Evolutionary conservation across 2,888 invertebrate species (phyloP).

Genomic region (Pharmacophagus antenor): DNA sequence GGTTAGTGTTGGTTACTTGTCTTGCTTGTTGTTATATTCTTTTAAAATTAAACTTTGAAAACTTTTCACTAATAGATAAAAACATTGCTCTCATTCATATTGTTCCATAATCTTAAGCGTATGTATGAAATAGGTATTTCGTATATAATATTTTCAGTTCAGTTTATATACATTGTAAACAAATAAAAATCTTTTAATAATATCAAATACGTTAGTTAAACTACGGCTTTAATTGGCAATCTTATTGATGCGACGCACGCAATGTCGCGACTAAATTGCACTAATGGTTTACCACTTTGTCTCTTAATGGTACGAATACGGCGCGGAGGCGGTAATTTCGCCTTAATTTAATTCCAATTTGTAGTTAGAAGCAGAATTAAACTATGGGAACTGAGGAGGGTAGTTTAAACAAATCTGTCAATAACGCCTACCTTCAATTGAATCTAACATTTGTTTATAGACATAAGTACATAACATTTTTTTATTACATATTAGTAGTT

Average conservation of each 20-base stretch:
- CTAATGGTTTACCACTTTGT: slow-evolving; percentile 57
- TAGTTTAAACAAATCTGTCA: background rate
- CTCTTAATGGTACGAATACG: slow-evolving; percentile 53
- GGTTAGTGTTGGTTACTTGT: too few species aligned
- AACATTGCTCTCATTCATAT: too few species aligned
- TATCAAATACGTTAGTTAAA: too few species aligned
- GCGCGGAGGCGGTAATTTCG: slow-evolving; percentile 61
- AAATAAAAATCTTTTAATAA: slow-evolving; percentile 43
- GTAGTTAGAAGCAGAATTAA: background rate
- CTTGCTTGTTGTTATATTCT: too few species aligned
- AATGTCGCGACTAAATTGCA: slow-evolving; percentile 62
- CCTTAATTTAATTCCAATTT: slow-evolving; percentile 59
- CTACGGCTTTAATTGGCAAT: slow-evolving; percentile 56
- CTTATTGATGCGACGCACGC: slow-evolving; percentile 62
- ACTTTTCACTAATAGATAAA: too few species aligned
- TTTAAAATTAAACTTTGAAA: too few species aligned
- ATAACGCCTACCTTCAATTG: background rate
- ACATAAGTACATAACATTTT: too few species aligned
- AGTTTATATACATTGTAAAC: too few species aligned
- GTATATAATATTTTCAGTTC: too few species aligned
- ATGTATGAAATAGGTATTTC: too few species aligned
- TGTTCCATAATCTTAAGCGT: too few species aligned
- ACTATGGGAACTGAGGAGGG: background rate
- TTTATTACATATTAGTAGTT: too few species aligned
- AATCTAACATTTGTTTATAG: background rate